A percentile compares a stretch with the other conserved stretches of the same genome.
Conservation (phyloP, 2,797 vertebrate species). For the Cryptoprocta ferox region DNA sequence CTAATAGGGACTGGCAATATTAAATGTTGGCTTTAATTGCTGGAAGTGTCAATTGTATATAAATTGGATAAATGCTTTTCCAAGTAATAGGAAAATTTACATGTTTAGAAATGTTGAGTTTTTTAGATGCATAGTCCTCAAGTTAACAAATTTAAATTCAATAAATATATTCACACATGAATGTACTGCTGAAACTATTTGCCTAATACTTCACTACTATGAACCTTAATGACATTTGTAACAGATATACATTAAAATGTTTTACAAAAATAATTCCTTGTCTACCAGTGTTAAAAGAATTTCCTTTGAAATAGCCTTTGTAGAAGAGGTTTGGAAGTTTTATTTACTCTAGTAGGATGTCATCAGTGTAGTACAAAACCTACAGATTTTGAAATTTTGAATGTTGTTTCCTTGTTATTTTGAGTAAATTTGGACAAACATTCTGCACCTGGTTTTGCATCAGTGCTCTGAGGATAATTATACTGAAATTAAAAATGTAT, state of each 20-base stretch:
- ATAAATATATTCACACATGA: not conserved
- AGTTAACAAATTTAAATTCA: slow-evolving; percentile 64
- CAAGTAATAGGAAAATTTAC: slow-evolving; percentile 16
- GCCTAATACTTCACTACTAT: not conserved
- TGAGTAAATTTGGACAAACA: not conserved
- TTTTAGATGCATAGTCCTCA: not conserved
- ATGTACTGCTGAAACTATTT: slow-evolving; percentile 1
- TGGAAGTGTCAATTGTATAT: not conserved
- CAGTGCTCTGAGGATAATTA: not conserved
- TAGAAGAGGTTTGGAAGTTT: not conserved
- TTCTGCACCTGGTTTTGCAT: slow-evolving; percentile 34
- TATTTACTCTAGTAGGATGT: not conserved
- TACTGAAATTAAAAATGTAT: not conserved
- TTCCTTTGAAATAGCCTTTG: slow-evolving; percentile 33
- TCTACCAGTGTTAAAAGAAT: not conserved
- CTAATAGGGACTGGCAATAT: not conserved
- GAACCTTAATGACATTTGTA: slow-evolving; percentile 6
- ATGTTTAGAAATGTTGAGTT: not conserved
- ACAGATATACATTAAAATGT: slow-evolving; percentile 50
- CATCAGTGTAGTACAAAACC: not conserved
- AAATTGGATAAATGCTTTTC: slow-evolving; percentile 32
- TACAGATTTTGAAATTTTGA: not conserved
- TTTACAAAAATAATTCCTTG: slow-evolving; percentile 49
- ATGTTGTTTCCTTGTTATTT: not conserved
- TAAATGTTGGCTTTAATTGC: slow-evolving; percentile 62